Base-by-base conservation (phyloP, 1,140 invertebrate species). In the Penaeus indicus region DNA sequence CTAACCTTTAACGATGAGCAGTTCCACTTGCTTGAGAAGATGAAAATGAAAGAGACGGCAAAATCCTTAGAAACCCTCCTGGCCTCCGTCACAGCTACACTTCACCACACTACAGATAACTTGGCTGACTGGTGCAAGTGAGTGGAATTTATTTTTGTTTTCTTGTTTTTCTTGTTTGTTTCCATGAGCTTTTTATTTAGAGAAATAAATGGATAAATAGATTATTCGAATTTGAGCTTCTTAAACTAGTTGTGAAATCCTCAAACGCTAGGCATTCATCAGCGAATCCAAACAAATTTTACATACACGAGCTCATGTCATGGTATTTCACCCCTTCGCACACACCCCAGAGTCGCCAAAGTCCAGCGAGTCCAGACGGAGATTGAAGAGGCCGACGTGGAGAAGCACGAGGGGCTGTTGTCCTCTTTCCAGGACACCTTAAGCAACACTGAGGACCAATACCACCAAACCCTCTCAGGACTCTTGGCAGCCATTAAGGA, bases 1-100 rank as follows among this genome's bases (percentile, higher is more conserved):
- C 88, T 98, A 3, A 97, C 97, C 0, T 97, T 97, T 92, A 97
- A 98, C 92, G 97, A 98, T 93, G 97, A 98, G 93, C 97, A 98
- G 93, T 97, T 98, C 92, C 97, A 98, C 93, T 95, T 97, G 72
- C 93, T 98, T 79, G 97, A 98, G 94, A 95, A 97, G 92, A 95
- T 95, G 63, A 95, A 95, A 91, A 94, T 94, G 92, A 92, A 92
- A 86, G 96, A 96, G 93, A 96, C 96, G 0, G 95, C 95, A 16
- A 94, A 95, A 75, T 93, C 95, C 85, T 93, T 96, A 78, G 95
- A 95, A 91, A 93, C 94, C 1, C 92, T 97, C 82, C 92, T 96
- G 75, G 94, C 95, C 89, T 93, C 93, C 25, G 96, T 95, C 86
- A 93, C 94, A 90, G 95, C 95, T 18, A 93, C 95, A 4, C 95